A percentile compares a stretch with the other conserved stretches of the same genome.
These are phyloP conservation scores for Rhincodon typus DNA, from an alignment of 2,797 vertebrate species.

Conservation along the genomic window DNA sequence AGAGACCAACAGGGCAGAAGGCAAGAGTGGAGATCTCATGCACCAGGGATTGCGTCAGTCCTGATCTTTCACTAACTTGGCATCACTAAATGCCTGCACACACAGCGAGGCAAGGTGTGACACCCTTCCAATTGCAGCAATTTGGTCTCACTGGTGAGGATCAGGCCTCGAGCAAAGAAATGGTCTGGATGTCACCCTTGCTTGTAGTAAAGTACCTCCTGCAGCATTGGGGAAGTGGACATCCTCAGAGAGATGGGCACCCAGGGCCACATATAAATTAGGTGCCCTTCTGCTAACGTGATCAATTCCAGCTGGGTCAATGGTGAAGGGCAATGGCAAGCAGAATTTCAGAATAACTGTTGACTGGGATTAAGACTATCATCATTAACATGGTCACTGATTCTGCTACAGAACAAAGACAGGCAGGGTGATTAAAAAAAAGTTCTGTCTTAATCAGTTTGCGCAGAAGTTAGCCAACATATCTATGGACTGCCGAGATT, in stretches of 20 bases:
- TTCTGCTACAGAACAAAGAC: neutral
- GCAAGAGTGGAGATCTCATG: neutral
- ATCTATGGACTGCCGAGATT: neutral
- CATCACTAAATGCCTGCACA: neutral
- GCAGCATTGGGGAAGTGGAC: neutral
- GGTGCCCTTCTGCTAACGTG: neutral
- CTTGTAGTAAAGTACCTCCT: neutral
- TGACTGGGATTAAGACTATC: neutral
- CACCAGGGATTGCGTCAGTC: neutral
- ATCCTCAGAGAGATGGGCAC: neutral
- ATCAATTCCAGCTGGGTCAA: neutral
- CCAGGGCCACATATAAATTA: neutral
- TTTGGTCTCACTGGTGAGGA: neutral
- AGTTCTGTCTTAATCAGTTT: neutral
- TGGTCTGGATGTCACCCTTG: neutral
- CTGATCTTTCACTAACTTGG: neutral
- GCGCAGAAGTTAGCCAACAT: neutral
- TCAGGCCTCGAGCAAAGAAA: neutral
- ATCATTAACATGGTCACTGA: neutral
- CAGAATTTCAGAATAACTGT: neutral
- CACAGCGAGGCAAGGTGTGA: neutral
- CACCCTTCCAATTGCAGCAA: neutral
- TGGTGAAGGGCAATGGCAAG: neutral
- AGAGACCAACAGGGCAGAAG: neutral
- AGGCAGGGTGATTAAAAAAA: neutral